A percentile compares a stretch with the other conserved stretches of the same genome.
These are phyloP conservation scores for Micromussa lordhowensis DNA, from an alignment of 92 coral and sea anemone species.

Conservation along the genomic window DNA sequence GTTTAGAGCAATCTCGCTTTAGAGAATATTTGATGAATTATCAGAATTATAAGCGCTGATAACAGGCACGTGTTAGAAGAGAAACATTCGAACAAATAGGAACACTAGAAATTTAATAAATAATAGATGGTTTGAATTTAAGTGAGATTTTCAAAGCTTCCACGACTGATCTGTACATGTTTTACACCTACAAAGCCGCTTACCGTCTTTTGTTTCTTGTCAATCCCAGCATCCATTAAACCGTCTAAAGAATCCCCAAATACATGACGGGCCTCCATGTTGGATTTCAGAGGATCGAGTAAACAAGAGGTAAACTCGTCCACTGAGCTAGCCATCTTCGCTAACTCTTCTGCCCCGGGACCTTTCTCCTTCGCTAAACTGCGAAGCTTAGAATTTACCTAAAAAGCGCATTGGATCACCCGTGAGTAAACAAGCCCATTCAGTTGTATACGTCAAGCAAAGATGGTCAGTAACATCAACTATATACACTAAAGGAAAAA, in stretches of 20 bases:
- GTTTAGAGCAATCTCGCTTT: no score
- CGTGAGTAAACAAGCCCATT: not conserved
- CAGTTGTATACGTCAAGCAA: not conserved
- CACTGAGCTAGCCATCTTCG: constrained; percentile 25
- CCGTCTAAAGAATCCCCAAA: not conserved
- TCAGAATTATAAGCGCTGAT: no score
- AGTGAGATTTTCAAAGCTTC: no score
- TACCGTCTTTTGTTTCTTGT: not conserved
- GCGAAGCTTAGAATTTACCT: constrained; percentile 19
- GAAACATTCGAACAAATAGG: no score
- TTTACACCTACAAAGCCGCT: not conserved
- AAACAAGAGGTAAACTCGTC: not conserved
- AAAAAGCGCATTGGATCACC: not conserved
- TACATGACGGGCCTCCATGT: not conserved
- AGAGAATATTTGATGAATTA: no score
- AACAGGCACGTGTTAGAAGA: no score
- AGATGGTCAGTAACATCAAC: not conserved
- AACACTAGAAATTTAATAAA: no score
- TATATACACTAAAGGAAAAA: no score
- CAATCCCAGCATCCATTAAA: not conserved
- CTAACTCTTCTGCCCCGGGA: constrained; percentile 2
- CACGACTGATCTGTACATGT: no score
- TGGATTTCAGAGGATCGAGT: constrained; percentile 15
- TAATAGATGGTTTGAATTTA: no score
- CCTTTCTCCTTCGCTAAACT: not conserved